phyloP scores from a whole-genome alignment of 2,797 vertebrate genomes.

The Chiloscyllium punctatum region DNA sequence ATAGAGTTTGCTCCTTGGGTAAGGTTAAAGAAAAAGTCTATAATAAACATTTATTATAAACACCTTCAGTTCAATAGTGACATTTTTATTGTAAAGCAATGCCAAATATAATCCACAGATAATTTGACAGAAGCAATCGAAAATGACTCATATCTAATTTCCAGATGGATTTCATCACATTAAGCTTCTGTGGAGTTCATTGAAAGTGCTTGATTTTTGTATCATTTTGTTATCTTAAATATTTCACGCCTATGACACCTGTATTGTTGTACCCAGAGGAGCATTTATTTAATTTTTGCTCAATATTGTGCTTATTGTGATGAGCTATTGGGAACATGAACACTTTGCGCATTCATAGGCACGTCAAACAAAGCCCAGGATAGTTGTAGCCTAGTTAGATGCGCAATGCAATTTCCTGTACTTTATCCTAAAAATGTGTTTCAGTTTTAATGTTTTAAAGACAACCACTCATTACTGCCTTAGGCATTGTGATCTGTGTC shows the following conservation, averaged over 20 bases:
- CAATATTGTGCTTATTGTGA: background rate
- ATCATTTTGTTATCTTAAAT: background rate
- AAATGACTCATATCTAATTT: background rate
- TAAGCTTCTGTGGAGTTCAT: background rate
- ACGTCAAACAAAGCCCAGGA: background rate
- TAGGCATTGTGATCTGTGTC: background rate
- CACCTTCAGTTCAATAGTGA: background rate
- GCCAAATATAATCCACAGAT: background rate
- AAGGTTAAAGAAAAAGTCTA: background rate
- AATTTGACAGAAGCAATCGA: background rate
- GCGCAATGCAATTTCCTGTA: background rate
- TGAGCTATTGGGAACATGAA: background rate
- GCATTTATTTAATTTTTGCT: background rate
- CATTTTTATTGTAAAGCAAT: background rate
- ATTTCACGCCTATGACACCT: slow-evolving; percentile 1
- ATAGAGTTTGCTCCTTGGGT: background rate
- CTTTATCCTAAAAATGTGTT: background rate
- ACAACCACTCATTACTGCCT: background rate
- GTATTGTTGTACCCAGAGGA: background rate
- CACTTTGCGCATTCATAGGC: background rate
- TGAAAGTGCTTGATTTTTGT: background rate
- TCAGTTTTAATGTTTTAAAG: background rate
- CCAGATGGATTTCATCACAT: background rate
- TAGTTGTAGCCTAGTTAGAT: background rate
- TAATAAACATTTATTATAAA: background rate